Conservation (phyloP, 2,888 invertebrate genomes). For the Dryomyza anilis region DNA sequence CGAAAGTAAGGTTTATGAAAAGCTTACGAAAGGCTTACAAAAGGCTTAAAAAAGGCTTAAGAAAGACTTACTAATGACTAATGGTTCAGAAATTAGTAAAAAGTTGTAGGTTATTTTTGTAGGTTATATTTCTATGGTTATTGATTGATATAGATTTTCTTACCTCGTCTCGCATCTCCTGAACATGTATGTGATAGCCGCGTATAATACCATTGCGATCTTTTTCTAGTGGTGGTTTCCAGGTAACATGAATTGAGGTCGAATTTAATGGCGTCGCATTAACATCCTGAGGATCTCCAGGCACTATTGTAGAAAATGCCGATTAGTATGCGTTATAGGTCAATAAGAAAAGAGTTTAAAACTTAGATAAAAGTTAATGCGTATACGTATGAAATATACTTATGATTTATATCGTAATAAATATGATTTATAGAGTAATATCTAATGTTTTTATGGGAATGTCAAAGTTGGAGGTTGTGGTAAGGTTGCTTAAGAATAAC, state of each 20-base stretch:
- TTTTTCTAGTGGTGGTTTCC: constrained; percentile 91
- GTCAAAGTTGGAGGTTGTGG: not conserved
- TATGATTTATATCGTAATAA: no score
- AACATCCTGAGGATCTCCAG: constrained; percentile 94
- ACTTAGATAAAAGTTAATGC: no score
- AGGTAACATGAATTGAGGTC: constrained; percentile 91
- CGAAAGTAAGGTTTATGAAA: no score
- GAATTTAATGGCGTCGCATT: constrained; percentile 89
- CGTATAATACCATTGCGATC: constrained; percentile 95
- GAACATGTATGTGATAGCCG: constrained; percentile 95
- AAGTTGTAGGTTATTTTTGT: no score
- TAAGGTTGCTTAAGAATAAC: not conserved
- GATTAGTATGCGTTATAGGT: constrained; percentile 31
- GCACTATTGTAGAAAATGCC: constrained; percentile 71
- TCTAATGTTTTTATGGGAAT: no score
- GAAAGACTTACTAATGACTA: no score
- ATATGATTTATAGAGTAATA: no score
- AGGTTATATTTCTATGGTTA: no score
- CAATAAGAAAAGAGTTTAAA: not conserved
- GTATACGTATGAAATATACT: constrained; percentile 19
- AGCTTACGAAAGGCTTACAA: no score
- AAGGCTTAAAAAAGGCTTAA: no score
- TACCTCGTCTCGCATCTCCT: constrained; percentile 87
- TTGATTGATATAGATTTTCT: no score
- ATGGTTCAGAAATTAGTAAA: no score